Conservation (phyloP, 2,113 vertebrate genomes). For the Spea bombifrons region DNA sequence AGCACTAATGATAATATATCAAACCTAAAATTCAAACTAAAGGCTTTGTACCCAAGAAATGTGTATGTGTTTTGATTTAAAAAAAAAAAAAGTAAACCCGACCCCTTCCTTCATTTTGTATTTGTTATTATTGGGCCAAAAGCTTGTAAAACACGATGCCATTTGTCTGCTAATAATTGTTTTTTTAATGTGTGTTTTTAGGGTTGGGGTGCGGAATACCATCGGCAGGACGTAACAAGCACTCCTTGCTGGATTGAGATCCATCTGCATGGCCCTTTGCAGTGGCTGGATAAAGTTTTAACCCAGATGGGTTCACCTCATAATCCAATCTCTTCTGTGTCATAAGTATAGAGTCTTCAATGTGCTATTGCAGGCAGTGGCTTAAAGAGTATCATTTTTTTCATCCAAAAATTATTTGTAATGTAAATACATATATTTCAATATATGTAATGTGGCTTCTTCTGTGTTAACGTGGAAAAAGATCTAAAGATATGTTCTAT, state of each 20-base stretch:
- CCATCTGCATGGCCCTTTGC: constrained; percentile 91
- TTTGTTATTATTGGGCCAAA: too few species aligned
- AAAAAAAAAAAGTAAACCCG: too few species aligned
- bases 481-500: constrained; percentile 16
- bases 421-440: constrained; percentile 59
- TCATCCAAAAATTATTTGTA: constrained; percentile 18
- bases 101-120: too few species aligned
- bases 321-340: constrained; percentile 95
- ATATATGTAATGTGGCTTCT: constrained; percentile 24
- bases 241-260: constrained; percentile 98
- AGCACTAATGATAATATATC: too few species aligned
- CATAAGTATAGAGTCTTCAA: constrained; percentile 68
- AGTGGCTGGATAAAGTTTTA: constrained; percentile 97
- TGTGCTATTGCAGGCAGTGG: constrained; percentile 63
- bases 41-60: too few species aligned
- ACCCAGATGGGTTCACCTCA: constrained; percentile 98
- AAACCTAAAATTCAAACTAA: too few species aligned
- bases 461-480: constrained; percentile 1
- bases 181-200: constrained; percentile 57
- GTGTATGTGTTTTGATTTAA: too few species aligned
- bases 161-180: too few species aligned
- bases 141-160: too few species aligned
- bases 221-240: constrained; percentile 96
- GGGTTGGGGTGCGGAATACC: constrained; percentile 98
- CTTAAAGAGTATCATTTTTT: constrained; percentile 49